These are phyloP conservation scores for Clarias fuscus DNA, from an alignment of 2,797 vertebrate species.

Conservation along the genomic window DNA sequence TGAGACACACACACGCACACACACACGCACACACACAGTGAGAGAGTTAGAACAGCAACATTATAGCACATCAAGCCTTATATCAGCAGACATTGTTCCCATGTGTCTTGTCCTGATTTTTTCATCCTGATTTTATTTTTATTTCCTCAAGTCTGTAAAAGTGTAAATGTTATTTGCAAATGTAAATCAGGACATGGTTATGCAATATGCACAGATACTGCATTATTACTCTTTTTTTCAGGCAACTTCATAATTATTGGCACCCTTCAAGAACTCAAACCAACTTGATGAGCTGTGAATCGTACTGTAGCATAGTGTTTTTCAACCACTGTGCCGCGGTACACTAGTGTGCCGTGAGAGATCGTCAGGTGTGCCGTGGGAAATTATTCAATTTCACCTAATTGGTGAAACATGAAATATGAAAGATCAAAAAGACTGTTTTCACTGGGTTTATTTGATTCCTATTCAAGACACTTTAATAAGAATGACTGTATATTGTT, in stretches of 20 bases:
- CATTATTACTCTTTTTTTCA: not conserved
- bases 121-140: not conserved
- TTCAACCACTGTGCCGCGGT: no score
- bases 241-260: not conserved
- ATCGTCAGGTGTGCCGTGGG: no score
- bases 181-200: not conserved
- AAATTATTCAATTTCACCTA: no score
- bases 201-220: not conserved
- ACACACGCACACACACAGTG: slow-evolving; percentile 52
- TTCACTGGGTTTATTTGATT: no score
- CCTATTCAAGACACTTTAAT: no score
- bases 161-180: not conserved
- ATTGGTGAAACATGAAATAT: no score
- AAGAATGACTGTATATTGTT: no score
- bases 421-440: no score
- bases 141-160: not conserved
- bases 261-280: not conserved
- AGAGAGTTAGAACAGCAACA: slow-evolving; percentile 13
- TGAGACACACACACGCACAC: slow-evolving; percentile 60
- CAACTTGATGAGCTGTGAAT: not conserved
- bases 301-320: no score
- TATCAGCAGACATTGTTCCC: not conserved
- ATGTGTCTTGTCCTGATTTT: not conserved
- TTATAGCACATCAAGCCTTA: not conserved
- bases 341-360: no score